A percentile compares a stretch with the other conserved stretches of the same genome.
Conservation (phyloP, 2,888 invertebrate genomes). For the Gastrophysa polygoni region DNA sequence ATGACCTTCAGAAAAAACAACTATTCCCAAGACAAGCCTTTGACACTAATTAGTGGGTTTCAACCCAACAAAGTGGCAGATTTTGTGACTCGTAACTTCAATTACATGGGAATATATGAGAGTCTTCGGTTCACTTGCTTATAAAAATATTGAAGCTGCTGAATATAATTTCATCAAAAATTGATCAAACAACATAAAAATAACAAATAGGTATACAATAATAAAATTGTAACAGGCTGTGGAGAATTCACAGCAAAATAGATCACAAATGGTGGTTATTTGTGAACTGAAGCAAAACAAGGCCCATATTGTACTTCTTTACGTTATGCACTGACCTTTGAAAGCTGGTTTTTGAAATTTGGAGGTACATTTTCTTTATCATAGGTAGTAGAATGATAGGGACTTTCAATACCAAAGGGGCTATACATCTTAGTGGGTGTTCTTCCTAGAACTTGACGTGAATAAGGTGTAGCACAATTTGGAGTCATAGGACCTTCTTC, state of each 20-base stretch:
- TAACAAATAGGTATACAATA: neutral
- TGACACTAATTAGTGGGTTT: too few relatives aligned
- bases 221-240: neutral
- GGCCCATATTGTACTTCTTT: neutral
- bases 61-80: too few relatives aligned
- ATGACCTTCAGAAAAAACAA: too few relatives aligned
- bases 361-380: conserved; percentile 43
- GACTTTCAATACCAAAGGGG: conserved; percentile 78
- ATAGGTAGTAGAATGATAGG: conserved; percentile 52
- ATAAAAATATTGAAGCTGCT: neutral
- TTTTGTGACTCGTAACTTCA: too few relatives aligned
- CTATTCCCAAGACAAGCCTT: too few relatives aligned
- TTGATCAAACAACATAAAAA: neutral
- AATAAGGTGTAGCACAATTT: conserved; percentile 59
- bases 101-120: too few relatives aligned
- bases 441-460: conserved; percentile 62
- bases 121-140: too few relatives aligned
- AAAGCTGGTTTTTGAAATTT: neutral
- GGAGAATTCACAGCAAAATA: neutral
- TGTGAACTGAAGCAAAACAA: neutral
- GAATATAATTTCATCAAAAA: neutral
- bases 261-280: neutral
- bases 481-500: conserved; percentile 63
- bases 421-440: conserved; percentile 78
- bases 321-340: neutral